Conservation (phyloP, 92 coral and sea anemone species). For the Scolanthus callimorphus region DNA sequence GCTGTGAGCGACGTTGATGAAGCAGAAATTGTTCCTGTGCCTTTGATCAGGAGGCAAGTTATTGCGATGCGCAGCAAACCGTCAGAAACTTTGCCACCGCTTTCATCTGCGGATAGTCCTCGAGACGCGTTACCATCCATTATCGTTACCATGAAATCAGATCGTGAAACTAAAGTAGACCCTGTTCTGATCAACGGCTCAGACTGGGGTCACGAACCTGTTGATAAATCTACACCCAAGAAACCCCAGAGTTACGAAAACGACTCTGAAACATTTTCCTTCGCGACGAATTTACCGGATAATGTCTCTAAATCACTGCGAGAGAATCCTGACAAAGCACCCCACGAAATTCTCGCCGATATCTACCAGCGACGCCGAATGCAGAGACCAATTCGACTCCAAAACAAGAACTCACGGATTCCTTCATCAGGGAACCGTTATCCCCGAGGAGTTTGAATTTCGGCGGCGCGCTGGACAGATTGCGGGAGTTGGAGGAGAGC, state of each 20-base stretch:
- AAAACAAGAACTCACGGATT: slow-evolving; percentile 8
- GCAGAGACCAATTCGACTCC: slow-evolving; percentile 9
- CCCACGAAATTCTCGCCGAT: slow-evolving; percentile 18
- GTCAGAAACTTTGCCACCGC: neutral
- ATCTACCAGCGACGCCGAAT: slow-evolving; percentile 6
- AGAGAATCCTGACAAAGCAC: slow-evolving; percentile 2
- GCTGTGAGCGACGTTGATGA: no score
- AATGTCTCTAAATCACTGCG: neutral
- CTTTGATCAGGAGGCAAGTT: neutral
- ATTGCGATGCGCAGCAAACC: neutral
- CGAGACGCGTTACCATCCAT: neutral
- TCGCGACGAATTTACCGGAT: neutral
- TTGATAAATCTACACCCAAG: neutral
- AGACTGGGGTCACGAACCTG: neutral
- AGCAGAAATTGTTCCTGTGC: neutral
- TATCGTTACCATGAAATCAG: neutral
- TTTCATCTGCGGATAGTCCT: neutral
- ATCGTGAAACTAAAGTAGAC: neutral
- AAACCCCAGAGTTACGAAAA: neutral
- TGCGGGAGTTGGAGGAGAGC: slow-evolving; percentile 53
- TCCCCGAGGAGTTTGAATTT: slow-evolving; percentile 7
- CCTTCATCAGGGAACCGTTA: slow-evolving; percentile 1
- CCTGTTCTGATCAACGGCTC: neutral
- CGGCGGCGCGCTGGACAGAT: slow-evolving; percentile 11
- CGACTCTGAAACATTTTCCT: neutral